phyloP scores from a whole-genome alignment of 2,113 vertebrate species.

The Sardina pilchardus region DNA sequence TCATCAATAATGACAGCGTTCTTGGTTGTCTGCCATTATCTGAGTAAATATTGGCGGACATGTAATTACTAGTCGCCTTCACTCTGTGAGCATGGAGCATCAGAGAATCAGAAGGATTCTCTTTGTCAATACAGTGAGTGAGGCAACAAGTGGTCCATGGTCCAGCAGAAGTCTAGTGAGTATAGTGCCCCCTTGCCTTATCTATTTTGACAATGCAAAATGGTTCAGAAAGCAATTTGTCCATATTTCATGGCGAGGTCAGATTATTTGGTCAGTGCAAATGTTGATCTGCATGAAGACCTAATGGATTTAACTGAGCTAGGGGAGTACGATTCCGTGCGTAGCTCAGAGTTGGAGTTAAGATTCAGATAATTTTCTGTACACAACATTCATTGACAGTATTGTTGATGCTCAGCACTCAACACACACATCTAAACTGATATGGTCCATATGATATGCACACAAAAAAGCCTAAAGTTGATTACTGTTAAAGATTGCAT shows the following conservation, averaged over 20 bases:
- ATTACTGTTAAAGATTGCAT: no score
- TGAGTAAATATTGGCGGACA: neutral
- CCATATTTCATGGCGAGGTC: neutral
- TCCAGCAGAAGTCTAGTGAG: neutral
- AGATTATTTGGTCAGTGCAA: neutral
- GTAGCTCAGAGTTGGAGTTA: no score
- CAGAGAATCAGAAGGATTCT: neutral
- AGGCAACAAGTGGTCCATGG: neutral
- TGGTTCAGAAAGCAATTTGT: neutral
- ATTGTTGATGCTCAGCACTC: no score
- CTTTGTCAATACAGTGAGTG: neutral
- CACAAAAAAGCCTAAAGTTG: no score
- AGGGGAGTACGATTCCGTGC: no score
- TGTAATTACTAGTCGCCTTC: neutral
- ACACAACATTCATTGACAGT: no score
- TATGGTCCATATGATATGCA: no score
- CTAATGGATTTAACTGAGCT: no score
- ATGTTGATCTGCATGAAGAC: no score
- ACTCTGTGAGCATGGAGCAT: neutral
- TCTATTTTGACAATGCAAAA: neutral
- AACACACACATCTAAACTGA: no score
- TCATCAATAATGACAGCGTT: neutral
- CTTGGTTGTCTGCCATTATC: neutral
- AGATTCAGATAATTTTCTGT: no score
- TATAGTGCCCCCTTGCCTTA: neutral